A percentile compares a stretch with the other conserved stretches of the same genome.
These are phyloP conservation scores for Cryptops parisi DNA, from an alignment of 2,888 invertebrate genomes.

Conservation along the genomic window DNA sequence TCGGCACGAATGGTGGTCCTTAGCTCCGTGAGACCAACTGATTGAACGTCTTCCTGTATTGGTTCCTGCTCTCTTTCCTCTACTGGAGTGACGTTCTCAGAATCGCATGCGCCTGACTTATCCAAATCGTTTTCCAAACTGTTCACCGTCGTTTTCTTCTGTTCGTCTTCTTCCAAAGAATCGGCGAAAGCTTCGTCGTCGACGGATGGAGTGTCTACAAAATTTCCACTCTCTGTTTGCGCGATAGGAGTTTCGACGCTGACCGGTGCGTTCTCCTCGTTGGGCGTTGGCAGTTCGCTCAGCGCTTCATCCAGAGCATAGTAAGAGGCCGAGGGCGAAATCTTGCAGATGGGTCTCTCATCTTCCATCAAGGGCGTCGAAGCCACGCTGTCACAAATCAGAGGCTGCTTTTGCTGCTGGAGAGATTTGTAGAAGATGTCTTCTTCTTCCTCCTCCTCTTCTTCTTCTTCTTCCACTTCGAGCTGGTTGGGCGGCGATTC, in stretches of 20 bases:
- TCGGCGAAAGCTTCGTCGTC: neutral
- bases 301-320: neutral
- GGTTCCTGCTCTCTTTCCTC: neutral
- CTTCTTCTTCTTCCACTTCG: neutral
- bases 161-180: neutral
- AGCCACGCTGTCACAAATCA: neutral
- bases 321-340: neutral
- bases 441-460: constrained; percentile 12
- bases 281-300: neutral
- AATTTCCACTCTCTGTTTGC: neutral
- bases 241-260: neutral
- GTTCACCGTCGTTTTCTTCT: neutral
- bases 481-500: constrained; percentile 32
- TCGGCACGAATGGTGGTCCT: neutral
- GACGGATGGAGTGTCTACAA: neutral
- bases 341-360: neutral
- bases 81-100: neutral
- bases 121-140: neutral
- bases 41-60: neutral
- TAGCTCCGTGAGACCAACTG: neutral
- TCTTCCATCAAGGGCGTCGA: neutral
- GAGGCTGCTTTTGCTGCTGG: constrained; percentile 9
- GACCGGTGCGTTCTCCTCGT: neutral
- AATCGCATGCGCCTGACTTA: neutral
- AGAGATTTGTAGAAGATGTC: constrained; percentile 12